Evolutionary conservation across 2,797 vertebrate species (phyloP).

Genomic region (Orientallactaga sibirica): DNA sequence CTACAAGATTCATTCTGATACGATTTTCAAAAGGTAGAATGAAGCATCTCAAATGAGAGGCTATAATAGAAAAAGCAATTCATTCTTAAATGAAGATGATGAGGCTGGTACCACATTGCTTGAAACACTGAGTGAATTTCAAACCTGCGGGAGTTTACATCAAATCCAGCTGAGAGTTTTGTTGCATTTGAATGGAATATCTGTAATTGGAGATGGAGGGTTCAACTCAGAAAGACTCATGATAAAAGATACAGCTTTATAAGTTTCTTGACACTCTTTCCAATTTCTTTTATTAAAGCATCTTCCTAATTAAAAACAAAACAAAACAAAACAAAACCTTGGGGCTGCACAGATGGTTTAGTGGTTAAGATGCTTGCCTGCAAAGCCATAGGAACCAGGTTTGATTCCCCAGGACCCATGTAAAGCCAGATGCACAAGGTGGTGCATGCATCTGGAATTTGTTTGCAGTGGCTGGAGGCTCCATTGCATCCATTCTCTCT

Average conservation of each 20-base stretch:
- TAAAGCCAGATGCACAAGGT: no score
- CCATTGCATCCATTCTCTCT: no score
- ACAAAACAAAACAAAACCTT: no score
- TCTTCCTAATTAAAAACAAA: background rate
- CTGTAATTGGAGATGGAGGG: constrained; percentile 63
- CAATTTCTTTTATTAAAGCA: constrained; percentile 61
- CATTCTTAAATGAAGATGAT: constrained; percentile 81
- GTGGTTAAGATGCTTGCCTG: no score
- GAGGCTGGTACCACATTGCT: constrained; percentile 64
- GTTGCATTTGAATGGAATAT: constrained; percentile 73
- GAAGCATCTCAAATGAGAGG: constrained; percentile 68
- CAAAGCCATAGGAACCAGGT: no score
- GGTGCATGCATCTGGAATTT: no score
- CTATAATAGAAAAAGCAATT: constrained; percentile 80
- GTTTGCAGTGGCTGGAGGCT: no score
- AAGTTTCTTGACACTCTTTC: constrained; percentile 50
- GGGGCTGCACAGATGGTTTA: no score
- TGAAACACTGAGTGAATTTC: constrained; percentile 74
- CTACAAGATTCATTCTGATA: constrained; percentile 71
- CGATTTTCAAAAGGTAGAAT: constrained; percentile 74
- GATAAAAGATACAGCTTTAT: constrained; percentile 48
- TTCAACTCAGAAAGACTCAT: constrained; percentile 37
- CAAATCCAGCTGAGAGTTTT: constrained; percentile 71
- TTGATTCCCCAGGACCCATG: no score
- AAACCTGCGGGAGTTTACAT: constrained; percentile 71